Base-by-base conservation (phyloP, 1,140 invertebrate species). In the Trissolcus basalis region DNA sequence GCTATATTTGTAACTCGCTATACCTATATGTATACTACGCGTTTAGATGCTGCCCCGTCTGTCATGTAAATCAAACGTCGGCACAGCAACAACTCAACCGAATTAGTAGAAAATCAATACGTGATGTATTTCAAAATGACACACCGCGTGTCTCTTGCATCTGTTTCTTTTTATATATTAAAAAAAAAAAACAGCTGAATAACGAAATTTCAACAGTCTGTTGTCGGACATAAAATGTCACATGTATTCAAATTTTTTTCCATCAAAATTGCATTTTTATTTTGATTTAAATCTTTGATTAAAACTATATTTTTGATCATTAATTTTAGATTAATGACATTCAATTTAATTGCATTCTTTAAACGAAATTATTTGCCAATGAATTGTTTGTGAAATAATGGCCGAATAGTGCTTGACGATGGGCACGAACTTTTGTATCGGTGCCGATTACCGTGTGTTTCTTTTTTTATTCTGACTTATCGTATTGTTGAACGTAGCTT, bases 341-440 rank as follows among this genome's bases (percentile, higher is more conserved):
- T n/a, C n/a, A n/a, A n/a, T n/a, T n/a, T n/a, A n/a, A n/a, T n/a
- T n/a, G n/a, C n/a, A n/a, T n/a, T n/a, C n/a, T n/a, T n/a, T n/a
- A n/a, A n/a, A n/a, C n/a, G n/a, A n/a, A n/a, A n/a, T n/a, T n/a
- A n/a, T n/a, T n/a, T n/a, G n/a, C n/a, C n/a, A n/a, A 12, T 39
- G 60, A 68, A 74, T 63, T 67, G 58, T 61, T 68, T 53, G 51
- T 44, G 51, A 69, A 69, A 76, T 76, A 54, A 76, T 76, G 60
- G 15, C 49, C 51, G 16, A 64, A 69, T 69, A 47, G 68, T 75
- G 68, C 45, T 32, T 51, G 71, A 73, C 60, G 64, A 72, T 64
- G 33, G 32, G 69, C 54, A 36, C 60, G 51, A 72, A 72, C 60
- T 65, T 60, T 75, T 64, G 65, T 75, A 69, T 64, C 72, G 64